Evolutionary conservation across 2,797 vertebrate species (phyloP), one percentile per base, ranked within the genome.

Genomic region (Enteromius viviparus): DNA sequence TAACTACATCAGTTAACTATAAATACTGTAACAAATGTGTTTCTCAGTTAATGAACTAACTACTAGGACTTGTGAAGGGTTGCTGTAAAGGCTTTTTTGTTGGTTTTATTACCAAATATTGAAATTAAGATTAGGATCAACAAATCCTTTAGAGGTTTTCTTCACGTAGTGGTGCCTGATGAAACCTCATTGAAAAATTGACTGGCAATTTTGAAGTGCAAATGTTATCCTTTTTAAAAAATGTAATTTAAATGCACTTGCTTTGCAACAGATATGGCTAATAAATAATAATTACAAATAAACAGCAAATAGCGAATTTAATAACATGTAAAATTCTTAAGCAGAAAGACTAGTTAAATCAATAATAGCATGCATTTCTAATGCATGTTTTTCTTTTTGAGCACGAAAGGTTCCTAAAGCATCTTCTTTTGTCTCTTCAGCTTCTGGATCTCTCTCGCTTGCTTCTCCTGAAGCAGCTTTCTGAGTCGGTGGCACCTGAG

Each of bases 381-480:
- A 26, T 26, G 26, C 26, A 26, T 26, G 26, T 47, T 32, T 70
- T 21, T 51, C 17, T 65, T 66, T 60, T 70, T 11, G 34, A 34
- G 6, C 2, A 17, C n/a, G 4, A 12, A 49, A 21, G 34, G 14
- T 21, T 23, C 14, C 3, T 26, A 23, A n/a, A 45, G 23, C 6
- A 10, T 53, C 1, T 21, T 58, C 37, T 53, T 40, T 66, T 53
- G 32, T 62, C 15, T 62, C 65, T 74, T 21, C 37, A 86, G 75
- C 45, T 87, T 12, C 6, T 95, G 94, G 93, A 91, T 23, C 84
- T 92, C 3, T 76, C 89, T 17, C 85, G 74, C 55, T 81, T 89
- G 64, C 88, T 93, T 15, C 2, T 94, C 19, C 84, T 94, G 77
- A 92, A 89, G 83, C 87, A 93, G 5, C 19, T 93, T 76, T 91